Percentiles rank a stretch among this genome's conserved stretches.
phyloP scores from a whole-genome alignment of 2,888 invertebrate species.

The Cephalotes varians region DNA sequence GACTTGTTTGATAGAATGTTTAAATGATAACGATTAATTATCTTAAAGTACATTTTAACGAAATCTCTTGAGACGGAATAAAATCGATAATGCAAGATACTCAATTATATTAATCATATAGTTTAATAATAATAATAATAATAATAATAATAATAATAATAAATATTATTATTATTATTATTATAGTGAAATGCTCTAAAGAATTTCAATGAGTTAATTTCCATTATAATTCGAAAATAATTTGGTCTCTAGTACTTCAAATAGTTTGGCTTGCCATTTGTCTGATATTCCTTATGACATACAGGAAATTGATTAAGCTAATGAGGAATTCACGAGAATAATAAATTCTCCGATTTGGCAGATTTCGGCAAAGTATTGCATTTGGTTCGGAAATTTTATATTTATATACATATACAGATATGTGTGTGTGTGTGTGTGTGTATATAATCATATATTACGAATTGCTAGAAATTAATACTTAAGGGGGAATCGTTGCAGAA shows the following conservation, averaged over 20 bases:
- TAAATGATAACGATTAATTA: background rate
- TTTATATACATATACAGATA: no score
- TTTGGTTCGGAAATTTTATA: conserved; percentile 43
- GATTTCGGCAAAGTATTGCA: conserved; percentile 52
- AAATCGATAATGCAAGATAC: conserved; percentile 9
- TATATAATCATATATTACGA: no score
- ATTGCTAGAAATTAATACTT: background rate
- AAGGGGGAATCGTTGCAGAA: no score
- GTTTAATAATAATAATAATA: no score
- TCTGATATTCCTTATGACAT: conserved; percentile 43
- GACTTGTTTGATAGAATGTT: background rate
- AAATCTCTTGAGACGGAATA: conserved; percentile 21
- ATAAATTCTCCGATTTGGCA: conserved; percentile 48
- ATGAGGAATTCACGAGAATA: conserved; percentile 52
- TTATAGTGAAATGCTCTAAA: conserved; percentile 43
- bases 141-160: no score
- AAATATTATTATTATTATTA: no score
- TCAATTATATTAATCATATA: no score
- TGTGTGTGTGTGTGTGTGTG: no score
- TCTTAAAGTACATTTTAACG: background rate
- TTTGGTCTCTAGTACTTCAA: conserved; percentile 25
- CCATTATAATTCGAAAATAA: conserved; percentile 58
- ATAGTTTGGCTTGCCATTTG: conserved; percentile 58
- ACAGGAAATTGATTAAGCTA: conserved; percentile 56
- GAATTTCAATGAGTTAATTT: conserved; percentile 39